Evolutionary conservation across 1,140 invertebrate species (phyloP), one percentile per base, ranked within the genome.

Genomic region (Antheraea pernyi): DNA sequence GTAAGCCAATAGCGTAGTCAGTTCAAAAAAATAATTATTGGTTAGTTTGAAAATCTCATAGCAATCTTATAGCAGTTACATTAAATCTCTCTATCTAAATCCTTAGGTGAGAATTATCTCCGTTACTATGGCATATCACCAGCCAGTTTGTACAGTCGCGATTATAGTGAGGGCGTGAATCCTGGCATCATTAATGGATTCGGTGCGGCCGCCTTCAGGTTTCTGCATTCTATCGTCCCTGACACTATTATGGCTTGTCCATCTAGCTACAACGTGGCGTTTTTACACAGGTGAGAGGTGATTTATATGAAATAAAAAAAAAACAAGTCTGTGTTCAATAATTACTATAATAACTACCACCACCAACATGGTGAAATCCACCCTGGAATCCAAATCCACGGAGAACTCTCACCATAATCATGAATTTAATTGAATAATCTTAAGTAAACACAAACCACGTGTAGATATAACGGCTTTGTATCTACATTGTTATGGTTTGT

Each of bases 131-230:
- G 94, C 0, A 90, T 98, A 58, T 93, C 94, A 61, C 94, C 95
- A 0, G 86, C 94, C 1, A 90, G 93, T 6, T 78, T 92, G 8
- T 93, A 89, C 79, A 90, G 82, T 30, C 84, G 82, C 13, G 91
- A 92, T 71, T 98, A 98, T 86, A 93, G 96, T 76, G 81, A 90
- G 0, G 86, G 93, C 4, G 89, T 95, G 0, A 94, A 96, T 78
- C 93, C 95, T 7, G 93, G 94, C 0, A 91, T 95, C 18, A 91
- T 95, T 30, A 96, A 95, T 81, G 94, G 93, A 37, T 95, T 96
- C 77, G 93, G 93, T 0, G 93, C 94, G 0, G 95, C 92, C 10
- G 95, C 95, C 4, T 95, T 94, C 78, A 85, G 95, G 63, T 94
- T 94, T 75, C 93, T 95, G 22, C 95, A 96, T 82, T 94, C 94